Percentiles rank a stretch among this genome's conserved stretches.
Conservation (phyloP, 2,888 invertebrate genomes). For the Ophion ellenae region DNA sequence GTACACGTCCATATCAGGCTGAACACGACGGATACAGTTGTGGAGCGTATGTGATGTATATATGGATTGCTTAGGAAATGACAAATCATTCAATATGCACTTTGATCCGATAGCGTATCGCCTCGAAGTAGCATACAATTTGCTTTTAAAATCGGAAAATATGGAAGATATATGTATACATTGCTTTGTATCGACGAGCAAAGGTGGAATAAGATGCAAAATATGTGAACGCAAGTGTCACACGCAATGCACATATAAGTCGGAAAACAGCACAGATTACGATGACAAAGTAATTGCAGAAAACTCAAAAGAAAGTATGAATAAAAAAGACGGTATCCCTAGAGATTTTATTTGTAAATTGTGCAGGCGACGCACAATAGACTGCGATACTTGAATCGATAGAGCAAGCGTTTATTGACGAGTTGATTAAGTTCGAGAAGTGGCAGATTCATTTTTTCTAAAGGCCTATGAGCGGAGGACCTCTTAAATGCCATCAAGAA, state of each 20-base stretch:
- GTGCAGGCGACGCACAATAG: no score
- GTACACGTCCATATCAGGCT: constrained; percentile 31
- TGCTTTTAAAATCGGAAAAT: constrained; percentile 1
- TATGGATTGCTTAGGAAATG: constrained; percentile 45
- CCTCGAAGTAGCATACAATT: constrained; percentile 8
- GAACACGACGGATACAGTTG: constrained; percentile 40
- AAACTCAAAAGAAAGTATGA: no score
- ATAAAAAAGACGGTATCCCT: no score
- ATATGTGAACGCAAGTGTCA: constrained; percentile 50
- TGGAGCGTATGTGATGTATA: constrained; percentile 46
- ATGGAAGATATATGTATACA: constrained; percentile 27
- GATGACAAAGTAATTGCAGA: no score
- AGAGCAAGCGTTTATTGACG: no score
- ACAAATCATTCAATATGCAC: constrained; percentile 12
- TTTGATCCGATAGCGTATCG: constrained; percentile 41
- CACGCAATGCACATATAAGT: constrained; percentile 21
- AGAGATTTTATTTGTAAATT: no score
- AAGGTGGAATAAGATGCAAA: constrained; percentile 9
- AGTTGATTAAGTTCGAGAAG: no score
- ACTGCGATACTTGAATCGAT: no score
- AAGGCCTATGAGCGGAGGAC: no score
- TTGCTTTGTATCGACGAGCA: constrained; percentile 21
- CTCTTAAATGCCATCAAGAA: no score
- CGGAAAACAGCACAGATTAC: constrained; percentile 3
- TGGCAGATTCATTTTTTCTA: no score